Conservation (phyloP, 2,113 vertebrate species). For the Eulemur macaco region DNA sequence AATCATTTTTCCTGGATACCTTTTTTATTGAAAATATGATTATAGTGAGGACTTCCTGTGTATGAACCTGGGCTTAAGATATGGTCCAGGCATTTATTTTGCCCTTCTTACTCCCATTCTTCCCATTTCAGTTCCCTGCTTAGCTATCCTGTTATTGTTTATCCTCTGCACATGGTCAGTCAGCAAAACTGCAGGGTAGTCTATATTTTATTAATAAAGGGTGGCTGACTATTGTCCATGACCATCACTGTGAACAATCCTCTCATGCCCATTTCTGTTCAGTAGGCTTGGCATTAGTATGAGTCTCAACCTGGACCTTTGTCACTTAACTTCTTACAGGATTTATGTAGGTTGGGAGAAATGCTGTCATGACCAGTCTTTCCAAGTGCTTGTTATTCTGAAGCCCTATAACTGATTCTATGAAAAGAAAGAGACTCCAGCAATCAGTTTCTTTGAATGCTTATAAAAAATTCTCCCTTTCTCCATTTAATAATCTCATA, state of each 20-base stretch:
- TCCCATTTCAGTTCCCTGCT: neutral
- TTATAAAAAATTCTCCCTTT: neutral
- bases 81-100: neutral
- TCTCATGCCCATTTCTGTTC: neutral
- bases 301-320: neutral
- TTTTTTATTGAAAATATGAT: neutral
- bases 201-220: neutral
- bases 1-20: neutral
- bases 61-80: neutral
- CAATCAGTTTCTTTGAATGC: neutral
- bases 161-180: neutral
- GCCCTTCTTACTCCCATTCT: too few relatives aligned
- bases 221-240: neutral
- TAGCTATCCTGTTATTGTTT: neutral
- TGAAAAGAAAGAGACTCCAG: neutral
- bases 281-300: neutral
- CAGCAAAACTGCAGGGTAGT: neutral
- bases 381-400: neutral
- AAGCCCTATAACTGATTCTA: neutral
- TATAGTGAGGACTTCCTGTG: neutral
- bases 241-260: neutral
- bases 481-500: constrained; percentile 33
- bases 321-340: neutral
- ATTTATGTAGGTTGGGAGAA: neutral
- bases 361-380: neutral